Conservation (phyloP, 2,113 vertebrate species). For the Gavia stellata region DNA sequence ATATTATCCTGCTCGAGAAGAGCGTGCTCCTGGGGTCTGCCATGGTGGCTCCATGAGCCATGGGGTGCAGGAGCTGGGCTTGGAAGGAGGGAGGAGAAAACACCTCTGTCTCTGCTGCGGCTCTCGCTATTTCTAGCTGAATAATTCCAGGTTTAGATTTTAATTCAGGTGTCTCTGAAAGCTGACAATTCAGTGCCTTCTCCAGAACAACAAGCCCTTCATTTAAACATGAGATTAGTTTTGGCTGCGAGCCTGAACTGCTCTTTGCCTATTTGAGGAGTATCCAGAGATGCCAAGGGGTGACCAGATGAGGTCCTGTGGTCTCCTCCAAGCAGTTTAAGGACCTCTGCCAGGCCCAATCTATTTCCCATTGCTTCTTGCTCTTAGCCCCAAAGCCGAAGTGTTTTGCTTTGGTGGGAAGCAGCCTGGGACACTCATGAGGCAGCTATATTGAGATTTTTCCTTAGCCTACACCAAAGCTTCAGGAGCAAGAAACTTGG, state of each 20-base stretch:
- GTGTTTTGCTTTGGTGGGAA: background rate
- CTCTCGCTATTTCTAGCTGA: rapidly evolving
- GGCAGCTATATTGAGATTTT: background rate
- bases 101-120: background rate
- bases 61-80: background rate
- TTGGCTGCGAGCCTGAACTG: background rate
- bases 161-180: background rate
- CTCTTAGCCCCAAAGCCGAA: background rate
- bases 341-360: background rate
- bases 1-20: background rate
- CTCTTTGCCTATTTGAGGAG: background rate
- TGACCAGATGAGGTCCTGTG: background rate
- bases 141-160: background rate
- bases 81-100: background rate
- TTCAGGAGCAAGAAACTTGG: background rate
- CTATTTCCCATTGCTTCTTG: background rate
- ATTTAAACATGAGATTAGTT: background rate
- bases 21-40: background rate
- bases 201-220: background rate
- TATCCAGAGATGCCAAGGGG: background rate
- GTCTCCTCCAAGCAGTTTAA: background rate
- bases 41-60: rapidly evolving
- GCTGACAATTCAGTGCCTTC: background rate
- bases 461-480: background rate
- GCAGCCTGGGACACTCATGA: rapidly evolving